Percentiles rank a stretch among this genome's conserved stretches.
phyloP scores from a whole-genome alignment of 2,797 vertebrate species.

The Sebastes hubbsi region DNA sequence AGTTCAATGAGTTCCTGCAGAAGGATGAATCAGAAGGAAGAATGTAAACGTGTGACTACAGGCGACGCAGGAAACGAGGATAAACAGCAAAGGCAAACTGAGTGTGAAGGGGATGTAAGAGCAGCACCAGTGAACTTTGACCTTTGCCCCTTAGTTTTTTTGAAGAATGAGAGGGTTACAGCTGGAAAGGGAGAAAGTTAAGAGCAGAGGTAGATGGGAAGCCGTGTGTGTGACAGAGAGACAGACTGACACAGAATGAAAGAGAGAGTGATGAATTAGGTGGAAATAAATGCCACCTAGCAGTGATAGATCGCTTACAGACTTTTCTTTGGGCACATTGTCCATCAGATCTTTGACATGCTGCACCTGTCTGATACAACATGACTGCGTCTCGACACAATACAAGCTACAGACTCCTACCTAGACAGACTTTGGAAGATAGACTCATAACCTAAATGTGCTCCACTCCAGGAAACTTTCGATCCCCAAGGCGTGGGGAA shows the following conservation, averaged over 20 bases:
- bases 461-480: neutral
- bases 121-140: slow-evolving; percentile 9
- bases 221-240: neutral
- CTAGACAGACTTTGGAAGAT: neutral
- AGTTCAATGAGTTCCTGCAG: neutral
- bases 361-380: slow-evolving; percentile 23
- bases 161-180: slow-evolving; percentile 2
- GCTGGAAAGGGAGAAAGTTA: slow-evolving; percentile 1
- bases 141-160: slow-evolving; percentile 1
- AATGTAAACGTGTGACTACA: neutral
- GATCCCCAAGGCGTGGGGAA: neutral
- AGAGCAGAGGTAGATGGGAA: neutral
- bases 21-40: neutral
- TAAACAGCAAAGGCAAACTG: slow-evolving; percentile 6
- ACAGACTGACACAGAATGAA: neutral
- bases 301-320: slow-evolving; percentile 24
- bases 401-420: neutral
- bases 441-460: neutral
- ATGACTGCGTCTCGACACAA: neutral
- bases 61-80: neutral
- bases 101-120: slow-evolving; percentile 15
- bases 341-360: slow-evolving; percentile 4
- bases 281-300: slow-evolving; percentile 7
- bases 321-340: slow-evolving; percentile 25
- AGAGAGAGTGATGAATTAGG: slow-evolving; percentile 23